Evolutionary conservation across 2,888 invertebrate genomes (phyloP).

Genomic region (Leptarthrus brevirostris): DNA sequence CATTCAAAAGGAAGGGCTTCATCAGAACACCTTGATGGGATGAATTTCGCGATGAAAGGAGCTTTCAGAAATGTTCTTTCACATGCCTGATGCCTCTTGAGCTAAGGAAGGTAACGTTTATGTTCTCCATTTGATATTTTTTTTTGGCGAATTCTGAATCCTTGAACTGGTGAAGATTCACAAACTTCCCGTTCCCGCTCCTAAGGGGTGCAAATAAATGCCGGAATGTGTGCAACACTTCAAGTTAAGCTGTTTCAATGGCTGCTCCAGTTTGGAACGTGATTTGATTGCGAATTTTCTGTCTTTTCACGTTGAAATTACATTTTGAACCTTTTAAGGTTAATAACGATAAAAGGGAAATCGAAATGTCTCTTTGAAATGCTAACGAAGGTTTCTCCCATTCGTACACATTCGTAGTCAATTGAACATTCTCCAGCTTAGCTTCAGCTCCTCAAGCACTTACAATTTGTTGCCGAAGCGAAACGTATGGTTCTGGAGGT

Average conservation of each 20-base stretch:
- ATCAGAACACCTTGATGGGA: slow-evolving; percentile 9
- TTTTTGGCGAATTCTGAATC: slow-evolving; percentile 29
- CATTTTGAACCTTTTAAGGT: slow-evolving; percentile 38
- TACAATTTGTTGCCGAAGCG: slow-evolving; percentile 19
- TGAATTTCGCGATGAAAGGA: slow-evolving; percentile 9
- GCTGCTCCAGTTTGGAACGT: slow-evolving; percentile 25
- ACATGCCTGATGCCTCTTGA: neutral
- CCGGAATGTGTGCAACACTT: slow-evolving; percentile 33
- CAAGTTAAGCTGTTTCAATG: slow-evolving; percentile 37
- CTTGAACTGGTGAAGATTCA: slow-evolving; percentile 16
- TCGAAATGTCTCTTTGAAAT: slow-evolving; percentile 24
- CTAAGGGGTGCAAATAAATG: neutral
- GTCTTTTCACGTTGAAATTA: slow-evolving; percentile 31
- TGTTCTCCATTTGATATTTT: slow-evolving; percentile 26
- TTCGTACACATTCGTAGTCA: slow-evolving; percentile 24
- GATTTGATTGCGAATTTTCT: slow-evolving; percentile 39
- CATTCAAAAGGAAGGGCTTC: neutral
- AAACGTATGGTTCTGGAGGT: slow-evolving; percentile 16
- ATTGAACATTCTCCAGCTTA: neutral
- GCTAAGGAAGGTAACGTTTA: neutral
- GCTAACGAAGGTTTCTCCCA: neutral
- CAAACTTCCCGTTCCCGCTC: slow-evolving; percentile 5
- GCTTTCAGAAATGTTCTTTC: slow-evolving; percentile 1
- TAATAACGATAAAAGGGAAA: slow-evolving; percentile 37
- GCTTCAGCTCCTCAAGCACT: neutral